Conservation (phyloP, 2,113 vertebrate genomes). For the Macquaria australasica region DNA sequence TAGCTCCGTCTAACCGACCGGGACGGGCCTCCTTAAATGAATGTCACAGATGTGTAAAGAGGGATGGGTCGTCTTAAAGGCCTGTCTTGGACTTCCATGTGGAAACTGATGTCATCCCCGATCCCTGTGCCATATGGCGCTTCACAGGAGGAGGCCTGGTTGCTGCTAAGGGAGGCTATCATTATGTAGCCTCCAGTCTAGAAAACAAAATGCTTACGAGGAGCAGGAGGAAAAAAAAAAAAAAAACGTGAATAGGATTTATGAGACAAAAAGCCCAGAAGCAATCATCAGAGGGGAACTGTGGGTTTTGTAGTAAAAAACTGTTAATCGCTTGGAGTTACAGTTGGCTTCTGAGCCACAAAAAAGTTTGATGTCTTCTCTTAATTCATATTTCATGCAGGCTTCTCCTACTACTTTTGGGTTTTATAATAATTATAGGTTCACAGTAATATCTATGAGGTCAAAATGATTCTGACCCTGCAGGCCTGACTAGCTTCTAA, state of each 20-base stretch:
- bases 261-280: conserved; percentile 25
- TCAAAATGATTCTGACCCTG: not conserved
- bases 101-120: conserved; percentile 81
- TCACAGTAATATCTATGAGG: not conserved
- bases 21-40: conserved; percentile 56
- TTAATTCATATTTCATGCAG: conserved; percentile 5
- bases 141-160: conserved; percentile 39
- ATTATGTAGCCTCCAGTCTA: conserved; percentile 64
- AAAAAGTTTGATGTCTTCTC: not conserved
- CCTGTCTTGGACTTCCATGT: conserved; percentile 74
- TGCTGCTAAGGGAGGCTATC: conserved; percentile 64
- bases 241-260: conserved; percentile 11
- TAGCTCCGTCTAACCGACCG: conserved; percentile 28
- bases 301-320: conserved; percentile 14
- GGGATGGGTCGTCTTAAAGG: conserved; percentile 59
- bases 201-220: conserved; percentile 56
- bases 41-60: conserved; percentile 73
- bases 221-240: not conserved
- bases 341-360: conserved; percentile 4
- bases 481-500: not conserved
- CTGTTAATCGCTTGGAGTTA: conserved; percentile 1
- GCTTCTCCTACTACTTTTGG: not conserved
- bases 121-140: conserved; percentile 48
- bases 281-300: conserved; percentile 17
- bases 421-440: not conserved